These are phyloP conservation scores for Brenthis daphne DNA, from an alignment of 2,888 invertebrate species.

Conservation along the genomic window DNA sequence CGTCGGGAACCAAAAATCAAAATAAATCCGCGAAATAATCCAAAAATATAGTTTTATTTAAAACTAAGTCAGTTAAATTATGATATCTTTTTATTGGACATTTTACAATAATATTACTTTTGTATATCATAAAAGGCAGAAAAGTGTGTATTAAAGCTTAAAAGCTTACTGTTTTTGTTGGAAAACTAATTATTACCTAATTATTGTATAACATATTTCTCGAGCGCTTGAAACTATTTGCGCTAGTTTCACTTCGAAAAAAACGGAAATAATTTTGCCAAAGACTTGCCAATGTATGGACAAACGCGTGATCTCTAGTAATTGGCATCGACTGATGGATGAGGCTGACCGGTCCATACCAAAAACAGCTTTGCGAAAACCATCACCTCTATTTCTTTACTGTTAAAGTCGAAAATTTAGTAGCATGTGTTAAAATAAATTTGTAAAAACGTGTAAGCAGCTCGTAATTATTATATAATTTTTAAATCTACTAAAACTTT, in stretches of 20 bases:
- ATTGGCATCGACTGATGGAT: constrained; percentile 69
- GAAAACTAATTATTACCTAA: neutral
- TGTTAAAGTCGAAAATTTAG: constrained; percentile 36
- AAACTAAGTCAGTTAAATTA: no score
- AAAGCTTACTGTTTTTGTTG: no score
- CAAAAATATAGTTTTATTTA: no score
- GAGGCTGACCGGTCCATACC: constrained; percentile 47
- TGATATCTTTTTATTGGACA: no score
- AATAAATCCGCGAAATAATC: no score
- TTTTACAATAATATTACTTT: no score
- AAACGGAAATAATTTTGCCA: constrained; percentile 66
- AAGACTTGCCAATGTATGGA: constrained; percentile 60
- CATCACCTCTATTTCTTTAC: neutral
- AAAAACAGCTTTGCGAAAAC: constrained; percentile 41
- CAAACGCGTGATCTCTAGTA: constrained; percentile 73
- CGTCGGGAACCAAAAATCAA: no score
- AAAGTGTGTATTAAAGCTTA: no score
- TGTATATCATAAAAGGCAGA: no score
- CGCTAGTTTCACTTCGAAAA: constrained; percentile 24
- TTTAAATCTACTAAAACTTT: neutral
- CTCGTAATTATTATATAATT: constrained; percentile 47
- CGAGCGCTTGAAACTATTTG: constrained; percentile 4
- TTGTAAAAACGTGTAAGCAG: constrained; percentile 45
- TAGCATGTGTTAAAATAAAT: constrained; percentile 38
- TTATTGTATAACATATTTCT: constrained; percentile 7